Base-by-base conservation (phyloP, 2,888 invertebrate genomes). In the Oscheius sp. region DNA sequence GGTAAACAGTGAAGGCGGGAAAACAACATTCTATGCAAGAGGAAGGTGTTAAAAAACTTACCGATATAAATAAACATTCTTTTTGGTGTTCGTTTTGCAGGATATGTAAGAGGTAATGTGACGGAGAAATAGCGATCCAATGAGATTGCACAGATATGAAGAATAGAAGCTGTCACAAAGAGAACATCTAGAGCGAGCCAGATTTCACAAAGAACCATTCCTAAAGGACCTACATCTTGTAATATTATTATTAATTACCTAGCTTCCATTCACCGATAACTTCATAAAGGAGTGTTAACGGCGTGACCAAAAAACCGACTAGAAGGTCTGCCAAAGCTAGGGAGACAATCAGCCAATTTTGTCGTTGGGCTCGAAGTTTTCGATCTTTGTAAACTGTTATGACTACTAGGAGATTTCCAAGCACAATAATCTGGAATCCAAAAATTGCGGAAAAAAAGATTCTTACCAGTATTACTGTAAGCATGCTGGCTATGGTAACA, bases 151-250 rank as follows among this genome's bases (percentile, higher is more conserved):
- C 86, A 86, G 50, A 86, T 85, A 71, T 88, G 88, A 24, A 88
- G 77, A 64, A 89, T 89, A 28, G 88, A 88, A 2, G 88, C 88
- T 3, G 89, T 89, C 63, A 88, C 88, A 54, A 88, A 86, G 9
- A 89, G 83, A 3, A 89, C 88, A 71, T 89, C 89, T 4, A 87
- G 85, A 2, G 88, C 88, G 63, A 88, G 85, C 88, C 88, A 89
- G 44, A 89, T 78, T 67, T 88, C 88, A 75, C 89, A 89, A 74
- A 88, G 84, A 26, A 88, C 70, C n/a, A 71, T 71, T 28, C 85
- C 85, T 85, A n/a, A 72, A 79, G 38, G 4, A 9, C 12, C 32
- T 32, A 20, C 20, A 1, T 33, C 1, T 56, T 24, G 45, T 20
- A 14, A 9, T 0, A 41, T 28, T 12, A 8, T 0, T 6, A 2